Evolutionary conservation across 2,797 vertebrate species (phyloP).

Genomic region (Crenichthys baileyi): DNA sequence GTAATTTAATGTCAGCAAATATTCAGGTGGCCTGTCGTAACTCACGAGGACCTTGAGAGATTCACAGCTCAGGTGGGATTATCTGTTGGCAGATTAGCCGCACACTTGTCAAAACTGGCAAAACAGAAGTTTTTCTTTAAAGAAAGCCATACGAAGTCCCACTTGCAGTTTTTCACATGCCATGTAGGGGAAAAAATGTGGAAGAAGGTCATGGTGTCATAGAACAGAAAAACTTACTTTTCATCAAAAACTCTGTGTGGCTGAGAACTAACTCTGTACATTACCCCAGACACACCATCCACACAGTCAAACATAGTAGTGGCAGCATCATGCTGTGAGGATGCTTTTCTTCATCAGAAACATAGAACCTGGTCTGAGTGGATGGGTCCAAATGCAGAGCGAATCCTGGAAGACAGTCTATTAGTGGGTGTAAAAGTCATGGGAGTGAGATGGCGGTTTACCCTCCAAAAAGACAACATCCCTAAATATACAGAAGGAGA

Average conservation of each 20-base stretch:
- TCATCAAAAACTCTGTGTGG: background rate
- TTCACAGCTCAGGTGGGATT: background rate
- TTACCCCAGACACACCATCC: background rate
- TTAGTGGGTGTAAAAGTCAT: background rate
- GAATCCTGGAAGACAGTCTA: background rate
- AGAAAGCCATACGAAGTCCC: background rate
- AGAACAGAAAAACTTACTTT: background rate
- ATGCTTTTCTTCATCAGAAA: background rate
- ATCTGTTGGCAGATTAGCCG: background rate
- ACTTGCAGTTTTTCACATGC: background rate
- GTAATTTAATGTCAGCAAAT: background rate
- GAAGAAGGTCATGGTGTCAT: background rate
- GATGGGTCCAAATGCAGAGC: background rate
- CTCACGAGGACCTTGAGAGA: background rate
- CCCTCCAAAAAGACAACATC: background rate
- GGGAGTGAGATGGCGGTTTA: background rate
- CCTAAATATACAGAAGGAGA: background rate
- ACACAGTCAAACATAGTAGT: background rate
- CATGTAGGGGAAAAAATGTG: background rate
- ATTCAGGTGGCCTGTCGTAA: background rate
- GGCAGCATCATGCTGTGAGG: background rate
- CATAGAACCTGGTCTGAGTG: background rate
- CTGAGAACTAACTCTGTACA: background rate
- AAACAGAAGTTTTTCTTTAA: background rate
- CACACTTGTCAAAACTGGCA: background rate